Percentiles rank a stretch among this genome's conserved stretches.
phyloP scores from a whole-genome alignment of 2,888 invertebrate genomes.

The Melinaea menophilus region DNA sequence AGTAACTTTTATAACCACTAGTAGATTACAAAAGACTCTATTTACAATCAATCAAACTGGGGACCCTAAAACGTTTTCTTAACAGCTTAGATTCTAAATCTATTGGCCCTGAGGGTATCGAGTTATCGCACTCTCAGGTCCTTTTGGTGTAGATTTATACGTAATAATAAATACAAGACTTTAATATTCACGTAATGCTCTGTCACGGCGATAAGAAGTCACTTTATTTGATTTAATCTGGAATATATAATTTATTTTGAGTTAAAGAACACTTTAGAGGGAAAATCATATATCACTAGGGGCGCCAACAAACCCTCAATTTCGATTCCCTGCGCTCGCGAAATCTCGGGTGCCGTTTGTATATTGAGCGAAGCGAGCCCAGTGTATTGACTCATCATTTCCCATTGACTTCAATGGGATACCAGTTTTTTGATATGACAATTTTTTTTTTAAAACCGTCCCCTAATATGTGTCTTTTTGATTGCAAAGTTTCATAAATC shows the following conservation, averaged over 20 bases:
- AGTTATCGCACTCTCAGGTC: conserved; percentile 21
- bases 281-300: too few species aligned
- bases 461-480: too few species aligned
- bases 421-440: too few species aligned
- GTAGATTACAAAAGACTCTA: conserved; percentile 11
- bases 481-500: too few species aligned
- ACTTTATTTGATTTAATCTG: not conserved
- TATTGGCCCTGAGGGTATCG: conserved; percentile 21
- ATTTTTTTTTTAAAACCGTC: too few species aligned
- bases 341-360: too few species aligned
- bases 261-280: too few species aligned
- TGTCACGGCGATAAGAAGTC: not conserved
- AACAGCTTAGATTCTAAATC: conserved; percentile 21
- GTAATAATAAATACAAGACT: conserved; percentile 16
- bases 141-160: conserved; percentile 22
- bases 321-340: too few species aligned
- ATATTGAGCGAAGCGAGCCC: too few species aligned
- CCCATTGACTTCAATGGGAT: too few species aligned
- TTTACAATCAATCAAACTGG: not conserved
- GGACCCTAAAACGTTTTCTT: conserved; percentile 17
- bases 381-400: too few species aligned
- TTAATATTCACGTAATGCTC: conserved; percentile 16
- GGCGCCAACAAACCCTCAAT: too few species aligned
- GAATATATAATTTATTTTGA: not conserved
- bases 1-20: not conserved